Conservation (phyloP, 2,113 vertebrate genomes). For the Hyperopisus bebe region DNA sequence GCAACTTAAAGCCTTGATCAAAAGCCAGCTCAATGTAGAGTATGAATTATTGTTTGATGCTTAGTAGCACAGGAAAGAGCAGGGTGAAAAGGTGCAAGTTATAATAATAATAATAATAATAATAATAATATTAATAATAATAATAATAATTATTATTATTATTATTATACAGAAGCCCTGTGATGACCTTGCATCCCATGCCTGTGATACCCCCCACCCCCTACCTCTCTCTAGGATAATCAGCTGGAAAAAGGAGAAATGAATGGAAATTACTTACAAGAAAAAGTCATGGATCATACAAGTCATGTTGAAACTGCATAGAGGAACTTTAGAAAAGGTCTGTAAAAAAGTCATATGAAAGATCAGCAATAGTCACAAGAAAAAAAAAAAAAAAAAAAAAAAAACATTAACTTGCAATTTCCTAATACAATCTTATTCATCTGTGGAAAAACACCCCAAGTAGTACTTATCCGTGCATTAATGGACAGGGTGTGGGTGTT, state of each 20-base stretch:
- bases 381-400: neutral
- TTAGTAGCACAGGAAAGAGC: neutral
- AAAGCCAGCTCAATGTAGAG: neutral
- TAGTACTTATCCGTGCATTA: conserved; percentile 7
- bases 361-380: no score
- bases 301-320: neutral
- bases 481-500: conserved; percentile 13
- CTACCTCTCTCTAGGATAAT: neutral
- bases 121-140: neutral
- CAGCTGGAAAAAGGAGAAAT: neutral
- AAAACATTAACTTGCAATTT: neutral
- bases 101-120: neutral
- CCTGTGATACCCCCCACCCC: neutral
- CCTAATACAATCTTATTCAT: neutral
- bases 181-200: neutral
- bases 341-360: neutral
- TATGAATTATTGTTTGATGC: neutral
- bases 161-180: neutral
- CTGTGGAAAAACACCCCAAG: neutral
- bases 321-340: neutral
- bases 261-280: neutral
- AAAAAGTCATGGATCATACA: neutral
- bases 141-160: neutral
- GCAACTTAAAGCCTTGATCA: neutral
- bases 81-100: neutral